A percentile compares a stretch with the other conserved stretches of the same genome.
Evolutionary conservation across 2,113 vertebrate genomes (phyloP).

Genomic region (Eulemur macaco): DNA sequence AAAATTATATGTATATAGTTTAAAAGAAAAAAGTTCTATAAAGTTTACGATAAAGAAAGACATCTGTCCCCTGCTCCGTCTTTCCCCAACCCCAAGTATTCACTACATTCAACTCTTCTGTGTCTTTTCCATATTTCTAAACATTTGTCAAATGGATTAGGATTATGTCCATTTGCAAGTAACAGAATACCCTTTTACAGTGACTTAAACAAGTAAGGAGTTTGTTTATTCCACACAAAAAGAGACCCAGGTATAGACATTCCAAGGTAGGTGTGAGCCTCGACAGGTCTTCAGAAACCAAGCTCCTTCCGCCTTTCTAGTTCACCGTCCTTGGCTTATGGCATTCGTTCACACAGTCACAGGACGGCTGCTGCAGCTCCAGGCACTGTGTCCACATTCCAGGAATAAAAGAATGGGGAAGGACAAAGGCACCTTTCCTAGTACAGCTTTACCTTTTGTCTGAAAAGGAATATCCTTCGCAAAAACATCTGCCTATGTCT

Average conservation of each 20-base stretch:
- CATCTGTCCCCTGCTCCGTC: not conserved
- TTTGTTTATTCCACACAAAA: not conserved
- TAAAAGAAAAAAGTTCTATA: not conserved
- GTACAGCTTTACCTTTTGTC: not conserved
- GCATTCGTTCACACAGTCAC: not conserved
- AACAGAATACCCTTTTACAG: not conserved
- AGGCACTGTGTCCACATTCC: not conserved
- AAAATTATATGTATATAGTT: not conserved
- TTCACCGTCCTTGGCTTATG: not conserved
- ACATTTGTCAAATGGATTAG: not conserved
- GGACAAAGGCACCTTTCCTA: not conserved
- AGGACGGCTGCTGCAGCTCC: not conserved
- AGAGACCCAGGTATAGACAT: not conserved
- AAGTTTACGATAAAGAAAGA: not conserved
- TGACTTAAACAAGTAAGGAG: not conserved
- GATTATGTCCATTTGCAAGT: not conserved
- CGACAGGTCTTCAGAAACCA: not conserved
- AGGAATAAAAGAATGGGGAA: not conserved
- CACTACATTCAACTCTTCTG: not conserved
- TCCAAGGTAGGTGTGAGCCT: not conserved
- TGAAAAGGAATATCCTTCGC: not conserved
- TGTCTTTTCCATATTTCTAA: constrained; percentile 3
- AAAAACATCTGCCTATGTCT: not conserved
- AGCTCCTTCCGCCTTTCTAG: not conserved
- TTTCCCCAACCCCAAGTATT: not conserved